These are phyloP conservation scores for Podotricha telesiphe DNA, from an alignment of 2,888 invertebrate species.

Conservation along the genomic window DNA sequence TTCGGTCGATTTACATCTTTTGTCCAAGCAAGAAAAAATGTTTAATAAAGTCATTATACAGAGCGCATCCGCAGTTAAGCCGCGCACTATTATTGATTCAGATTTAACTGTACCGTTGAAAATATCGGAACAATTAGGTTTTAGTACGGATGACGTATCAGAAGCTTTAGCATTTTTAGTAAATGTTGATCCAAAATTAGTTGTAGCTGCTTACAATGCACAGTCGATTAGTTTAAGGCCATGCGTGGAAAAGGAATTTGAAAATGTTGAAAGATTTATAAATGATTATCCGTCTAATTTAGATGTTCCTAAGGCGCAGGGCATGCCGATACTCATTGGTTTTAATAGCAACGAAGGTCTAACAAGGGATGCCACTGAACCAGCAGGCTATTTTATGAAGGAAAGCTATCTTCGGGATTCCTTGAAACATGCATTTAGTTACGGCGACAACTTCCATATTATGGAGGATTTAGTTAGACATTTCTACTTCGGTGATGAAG, in stretches of 20 bases:
- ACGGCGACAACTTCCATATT: slow-evolving; percentile 44
- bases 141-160: slow-evolving; percentile 47
- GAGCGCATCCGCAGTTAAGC: slow-evolving; percentile 54
- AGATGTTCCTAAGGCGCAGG: slow-evolving; percentile 51
- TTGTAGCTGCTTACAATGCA: slow-evolving; percentile 53
- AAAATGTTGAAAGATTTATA: slow-evolving; percentile 48
- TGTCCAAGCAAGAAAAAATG: slow-evolving; percentile 54
- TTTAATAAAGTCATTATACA: slow-evolving; percentile 61
- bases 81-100: slow-evolving; percentile 48
- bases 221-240: slow-evolving; percentile 48
- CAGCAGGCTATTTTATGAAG: slow-evolving; percentile 42
- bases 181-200: slow-evolving; percentile 49
- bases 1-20: slow-evolving; percentile 58
- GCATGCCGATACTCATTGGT: slow-evolving; percentile 59
- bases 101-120: slow-evolving; percentile 51
- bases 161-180: slow-evolving; percentile 58
- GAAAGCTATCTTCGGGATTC: slow-evolving; percentile 41
- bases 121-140: slow-evolving; percentile 56
- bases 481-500: slow-evolving; percentile 61
- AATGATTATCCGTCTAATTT: slow-evolving; percentile 52
- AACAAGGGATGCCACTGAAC: slow-evolving; percentile 35
- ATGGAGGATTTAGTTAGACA: slow-evolving; percentile 45
- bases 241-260: slow-evolving; percentile 55
- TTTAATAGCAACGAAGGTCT: slow-evolving; percentile 57
- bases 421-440: slow-evolving; percentile 48